These are phyloP conservation scores for Lasioglossum albipes DNA, from an alignment of 1,140 invertebrate genomes.

Conservation along the genomic window DNA sequence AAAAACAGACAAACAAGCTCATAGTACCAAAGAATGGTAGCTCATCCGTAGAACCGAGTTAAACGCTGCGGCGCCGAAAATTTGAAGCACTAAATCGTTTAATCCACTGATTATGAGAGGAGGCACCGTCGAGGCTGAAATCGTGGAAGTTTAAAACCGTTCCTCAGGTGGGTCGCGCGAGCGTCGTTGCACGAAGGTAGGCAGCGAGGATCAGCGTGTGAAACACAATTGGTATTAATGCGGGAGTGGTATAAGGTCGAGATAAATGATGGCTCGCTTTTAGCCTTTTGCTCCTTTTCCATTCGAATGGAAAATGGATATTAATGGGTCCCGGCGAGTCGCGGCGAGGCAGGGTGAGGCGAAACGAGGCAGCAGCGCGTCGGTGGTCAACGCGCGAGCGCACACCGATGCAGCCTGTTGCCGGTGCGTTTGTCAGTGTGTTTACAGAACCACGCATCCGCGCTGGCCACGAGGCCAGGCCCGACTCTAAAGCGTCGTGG, in stretches of 20 bases:
- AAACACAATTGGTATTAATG: slow-evolving; percentile 76
- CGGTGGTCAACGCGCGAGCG: slow-evolving; percentile 38
- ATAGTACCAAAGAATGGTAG: too few species aligned
- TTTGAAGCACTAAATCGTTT: too few species aligned
- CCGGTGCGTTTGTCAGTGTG: slow-evolving; percentile 1
- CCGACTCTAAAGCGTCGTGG: slow-evolving; percentile 43
- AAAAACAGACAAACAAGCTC: too few species aligned
- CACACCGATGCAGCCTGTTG: slow-evolving; percentile 37
- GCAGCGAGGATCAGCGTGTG: slow-evolving; percentile 47
- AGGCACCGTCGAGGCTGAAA: too few species aligned
- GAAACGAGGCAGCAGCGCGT: slow-evolving; percentile 16
- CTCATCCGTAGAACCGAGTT: too few species aligned
- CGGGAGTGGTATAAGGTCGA: slow-evolving; percentile 63
- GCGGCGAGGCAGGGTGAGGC: slow-evolving; percentile 45
- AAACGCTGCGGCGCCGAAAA: too few species aligned
- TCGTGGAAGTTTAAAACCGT: not conserved
- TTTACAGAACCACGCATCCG: slow-evolving; percentile 2
- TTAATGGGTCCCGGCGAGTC: slow-evolving; percentile 65
- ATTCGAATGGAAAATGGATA: slow-evolving; percentile 59
- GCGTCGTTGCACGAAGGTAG: not conserved
- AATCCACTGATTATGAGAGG: too few species aligned
- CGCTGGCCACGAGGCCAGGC: slow-evolving; percentile 28
- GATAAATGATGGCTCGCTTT: slow-evolving; percentile 69
- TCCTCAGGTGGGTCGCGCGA: slow-evolving; percentile 19
- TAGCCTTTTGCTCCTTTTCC: slow-evolving; percentile 65